Evolutionary conservation across 2,113 vertebrate species (phyloP), one percentile per base, ranked within the genome.

Genomic region (Strix uralensis): DNA sequence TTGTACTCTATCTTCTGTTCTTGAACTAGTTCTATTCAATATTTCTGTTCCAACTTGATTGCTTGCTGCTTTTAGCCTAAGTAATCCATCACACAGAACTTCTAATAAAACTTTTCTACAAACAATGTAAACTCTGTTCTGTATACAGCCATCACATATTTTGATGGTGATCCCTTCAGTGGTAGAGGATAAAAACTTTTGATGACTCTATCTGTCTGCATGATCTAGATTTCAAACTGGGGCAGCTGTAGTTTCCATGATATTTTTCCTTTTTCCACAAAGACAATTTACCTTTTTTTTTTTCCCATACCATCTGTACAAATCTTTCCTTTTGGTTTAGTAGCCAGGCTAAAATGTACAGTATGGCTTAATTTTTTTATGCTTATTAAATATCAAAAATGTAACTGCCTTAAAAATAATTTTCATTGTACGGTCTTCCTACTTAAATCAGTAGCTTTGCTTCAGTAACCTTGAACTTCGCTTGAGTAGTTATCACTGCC

Each of bases 401-500:
- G 5, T 40, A 46, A 30, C 38, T 89, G 46, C 34, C 66, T 69
- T 47, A 74, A 81, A 88, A 80, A 42, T 32, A 14, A 78, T 51
- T 69, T 81, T 78, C 13, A 23, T 55, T n/a, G 7, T 69, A 63
- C 17, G 63, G 2, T 82, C 29, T 80, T 79, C 17, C 49, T 42
- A 16, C 70, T 90, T 86, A 59, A 69, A 86, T 86, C 32, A 55
- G 27, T 36, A 66, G 46, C 36, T 91, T 79, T 91, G 36, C 59
- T 87, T 81, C 81, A 74, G 10, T 81, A 95, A 91, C 73, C 42
- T 84, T 94, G 81, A 91, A 66, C 47, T 87, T 91, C 42, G 38
- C 36, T 70, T 51, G 57, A 79, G 27, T 42, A 90, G 78, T 62
- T 79, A 27, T 25, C 9, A 7, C 40, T 94, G 78, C 55, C 27